Percentiles rank a stretch among this genome's conserved stretches.
phyloP scores from a whole-genome alignment of 2,888 invertebrate genomes.

The Dolichomitus sp. region DNA sequence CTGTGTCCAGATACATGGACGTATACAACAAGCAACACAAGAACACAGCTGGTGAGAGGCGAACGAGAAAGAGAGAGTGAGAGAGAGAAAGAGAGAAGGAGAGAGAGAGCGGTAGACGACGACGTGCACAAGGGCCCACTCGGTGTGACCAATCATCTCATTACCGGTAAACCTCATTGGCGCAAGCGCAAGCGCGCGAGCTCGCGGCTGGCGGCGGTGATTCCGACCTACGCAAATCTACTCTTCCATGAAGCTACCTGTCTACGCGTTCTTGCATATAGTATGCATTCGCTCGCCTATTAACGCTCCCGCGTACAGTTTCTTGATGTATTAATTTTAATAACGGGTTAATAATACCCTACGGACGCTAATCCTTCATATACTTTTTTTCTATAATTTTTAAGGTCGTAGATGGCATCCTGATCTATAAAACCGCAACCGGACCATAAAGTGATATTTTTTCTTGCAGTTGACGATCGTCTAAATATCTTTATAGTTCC shows the following conservation, averaged over 20 bases:
- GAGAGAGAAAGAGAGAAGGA: slow-evolving; percentile 28
- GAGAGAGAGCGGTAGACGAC: slow-evolving; percentile 47
- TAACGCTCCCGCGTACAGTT: slow-evolving; percentile 39
- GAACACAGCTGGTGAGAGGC: slow-evolving; percentile 55
- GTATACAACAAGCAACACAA: slow-evolving; percentile 42
- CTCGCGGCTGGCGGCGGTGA: slow-evolving; percentile 45
- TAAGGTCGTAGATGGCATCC: not conserved
- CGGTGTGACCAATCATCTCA: slow-evolving; percentile 73
- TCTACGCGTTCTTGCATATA: slow-evolving; percentile 69
- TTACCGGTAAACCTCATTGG: slow-evolving; percentile 70
- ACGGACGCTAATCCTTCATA: not conserved
- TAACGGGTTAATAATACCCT: slow-evolving; percentile 44
- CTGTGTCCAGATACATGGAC: slow-evolving; percentile 22
- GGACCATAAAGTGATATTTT: slow-evolving; percentile 16
- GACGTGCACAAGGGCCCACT: slow-evolving; percentile 61
- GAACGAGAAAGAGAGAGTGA: slow-evolving; percentile 39
- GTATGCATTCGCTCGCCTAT: slow-evolving; percentile 58
- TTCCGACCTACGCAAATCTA: slow-evolving; percentile 72
- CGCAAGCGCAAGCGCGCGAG: slow-evolving; percentile 48
- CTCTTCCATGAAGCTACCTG: slow-evolving; percentile 67
- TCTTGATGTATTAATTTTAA: slow-evolving; percentile 49
- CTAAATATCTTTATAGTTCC: not conserved
- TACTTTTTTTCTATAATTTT: slow-evolving; percentile 8
- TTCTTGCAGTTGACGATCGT: slow-evolving; percentile 1
- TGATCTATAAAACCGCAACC: slow-evolving; percentile 18